These are phyloP conservation scores for Coelogynopora nodosa DNA, from an alignment of 2,888 invertebrate genomes.

Conservation along the genomic window DNA sequence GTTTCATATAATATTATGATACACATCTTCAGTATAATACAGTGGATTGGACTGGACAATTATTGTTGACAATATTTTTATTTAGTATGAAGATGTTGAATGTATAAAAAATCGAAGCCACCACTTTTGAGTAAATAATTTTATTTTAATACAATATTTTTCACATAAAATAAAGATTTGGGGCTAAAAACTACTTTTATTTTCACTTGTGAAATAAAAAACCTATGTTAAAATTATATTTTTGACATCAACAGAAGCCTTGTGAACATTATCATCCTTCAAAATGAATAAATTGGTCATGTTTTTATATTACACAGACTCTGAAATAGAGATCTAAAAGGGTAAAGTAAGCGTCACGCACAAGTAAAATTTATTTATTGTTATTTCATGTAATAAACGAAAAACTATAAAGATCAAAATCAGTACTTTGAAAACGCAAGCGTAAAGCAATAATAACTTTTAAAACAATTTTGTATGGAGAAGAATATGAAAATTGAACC, in stretches of 20 bases:
- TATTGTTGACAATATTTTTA: not conserved
- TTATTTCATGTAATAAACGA: slow-evolving; percentile 14
- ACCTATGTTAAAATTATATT: slow-evolving; percentile 27
- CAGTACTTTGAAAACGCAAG: not conserved
- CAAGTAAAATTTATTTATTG: slow-evolving; percentile 26
- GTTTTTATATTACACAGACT: not conserved
- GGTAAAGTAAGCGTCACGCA: not conserved
- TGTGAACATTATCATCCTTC: slow-evolving; percentile 18
- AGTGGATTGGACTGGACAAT: not conserved
- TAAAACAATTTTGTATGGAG: not conserved
- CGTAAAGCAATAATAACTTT: slow-evolving; percentile 10
- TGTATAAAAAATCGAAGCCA: not conserved
- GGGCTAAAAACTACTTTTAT: slow-evolving; percentile 16
- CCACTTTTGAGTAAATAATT: slow-evolving; percentile 16
- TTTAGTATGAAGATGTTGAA: slow-evolving; percentile 12
- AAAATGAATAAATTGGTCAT: slow-evolving; percentile 6
- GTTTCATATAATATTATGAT: not conserved
- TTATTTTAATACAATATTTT: slow-evolving; percentile 27
- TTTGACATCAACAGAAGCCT: slow-evolving; percentile 17
- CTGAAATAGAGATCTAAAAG: slow-evolving; percentile 27
- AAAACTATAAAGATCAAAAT: slow-evolving; percentile 22
- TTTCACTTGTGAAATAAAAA: slow-evolving; percentile 19
- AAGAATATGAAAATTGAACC: not conserved
- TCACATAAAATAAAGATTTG: not conserved
- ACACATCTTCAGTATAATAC: not conserved